Conservation (phyloP, 2,797 vertebrate species). For the Enteromius radiatus region DNA sequence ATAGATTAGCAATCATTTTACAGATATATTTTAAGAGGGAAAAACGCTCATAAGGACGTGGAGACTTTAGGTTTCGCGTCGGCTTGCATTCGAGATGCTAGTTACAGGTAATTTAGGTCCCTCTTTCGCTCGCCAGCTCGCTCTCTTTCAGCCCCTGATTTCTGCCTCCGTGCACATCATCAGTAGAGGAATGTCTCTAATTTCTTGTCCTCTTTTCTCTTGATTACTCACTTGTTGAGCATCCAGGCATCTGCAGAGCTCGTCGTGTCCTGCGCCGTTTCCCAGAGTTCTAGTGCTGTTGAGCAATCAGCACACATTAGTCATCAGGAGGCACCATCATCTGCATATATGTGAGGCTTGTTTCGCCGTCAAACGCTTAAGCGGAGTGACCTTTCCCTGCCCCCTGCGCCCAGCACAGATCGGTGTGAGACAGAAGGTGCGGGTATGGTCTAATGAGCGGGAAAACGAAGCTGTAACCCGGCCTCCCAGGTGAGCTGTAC, state of each 20-base stretch:
- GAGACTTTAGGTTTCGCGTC: conserved; percentile 74
- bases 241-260: conserved; percentile 73
- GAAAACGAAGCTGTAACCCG: conserved; percentile 70
- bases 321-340: conserved; percentile 31
- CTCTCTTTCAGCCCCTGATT: conserved; percentile 71
- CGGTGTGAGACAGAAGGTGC: conserved; percentile 57
- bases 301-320: conserved; percentile 47
- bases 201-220: conserved; percentile 73
- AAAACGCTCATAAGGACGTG: conserved; percentile 49
- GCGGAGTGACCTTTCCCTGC: conserved; percentile 63
- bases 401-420: conserved; percentile 55
- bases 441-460: conserved; percentile 73
- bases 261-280: conserved; percentile 60
- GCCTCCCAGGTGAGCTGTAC: conserved; percentile 67
- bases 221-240: conserved; percentile 81
- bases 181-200: conserved; percentile 71
- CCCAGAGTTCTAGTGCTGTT: conserved; percentile 28
- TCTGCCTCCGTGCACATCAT: conserved; percentile 76
- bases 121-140: conserved; percentile 62
- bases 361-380: background rate
- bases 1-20: conserved; percentile 89
- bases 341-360: conserved; percentile 18
- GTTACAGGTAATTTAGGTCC: conserved; percentile 72
- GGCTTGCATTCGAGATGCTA: conserved; percentile 73
- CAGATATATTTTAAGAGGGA: conserved; percentile 71